Evolutionary conservation across 2,888 invertebrate species (phyloP).

Genomic region (Laothoe populi): DNA sequence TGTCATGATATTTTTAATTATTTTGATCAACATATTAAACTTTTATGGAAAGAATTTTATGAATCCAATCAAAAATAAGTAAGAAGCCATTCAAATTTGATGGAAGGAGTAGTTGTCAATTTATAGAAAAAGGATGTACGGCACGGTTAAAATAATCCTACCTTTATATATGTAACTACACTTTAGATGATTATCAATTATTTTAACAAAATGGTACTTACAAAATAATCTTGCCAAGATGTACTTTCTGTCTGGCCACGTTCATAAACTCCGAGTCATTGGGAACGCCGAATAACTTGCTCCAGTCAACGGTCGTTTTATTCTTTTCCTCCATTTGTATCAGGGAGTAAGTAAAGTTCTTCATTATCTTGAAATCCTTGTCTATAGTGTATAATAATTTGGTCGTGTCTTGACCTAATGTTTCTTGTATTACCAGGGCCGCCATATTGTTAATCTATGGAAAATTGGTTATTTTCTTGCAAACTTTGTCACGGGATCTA

Average conservation of each 20-base stretch:
- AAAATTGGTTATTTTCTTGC: not conserved
- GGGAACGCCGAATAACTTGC: conserved; percentile 50
- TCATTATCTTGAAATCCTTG: conserved; percentile 62
- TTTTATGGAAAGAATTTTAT: no score
- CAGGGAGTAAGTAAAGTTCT: conserved; percentile 60
- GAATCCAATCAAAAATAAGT: no score
- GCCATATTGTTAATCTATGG: conserved; percentile 77
- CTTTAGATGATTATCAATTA: no score
- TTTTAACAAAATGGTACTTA: conserved; percentile 58
- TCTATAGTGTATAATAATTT: conserved; percentile 67
- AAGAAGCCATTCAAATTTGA: no score
- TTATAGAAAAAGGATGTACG: no score
- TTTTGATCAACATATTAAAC: no score
- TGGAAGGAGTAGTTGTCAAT: no score
- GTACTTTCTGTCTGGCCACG: conserved; percentile 51
- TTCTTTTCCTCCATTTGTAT: conserved; percentile 46
- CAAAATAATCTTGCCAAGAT: conserved; percentile 71
- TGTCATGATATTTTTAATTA: no score
- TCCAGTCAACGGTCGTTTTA: conserved; percentile 55
- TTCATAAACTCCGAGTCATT: conserved; percentile 61
- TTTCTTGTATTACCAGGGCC: conserved; percentile 72
- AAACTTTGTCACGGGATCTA: no score
- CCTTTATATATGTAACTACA: no score
- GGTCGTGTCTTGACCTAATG: conserved; percentile 72
- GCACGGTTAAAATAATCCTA: no score